Percentiles rank a stretch among this genome's conserved stretches.
Conservation (phyloP, 2,797 vertebrate genomes). For the Arctocebus calabarensis region DNA sequence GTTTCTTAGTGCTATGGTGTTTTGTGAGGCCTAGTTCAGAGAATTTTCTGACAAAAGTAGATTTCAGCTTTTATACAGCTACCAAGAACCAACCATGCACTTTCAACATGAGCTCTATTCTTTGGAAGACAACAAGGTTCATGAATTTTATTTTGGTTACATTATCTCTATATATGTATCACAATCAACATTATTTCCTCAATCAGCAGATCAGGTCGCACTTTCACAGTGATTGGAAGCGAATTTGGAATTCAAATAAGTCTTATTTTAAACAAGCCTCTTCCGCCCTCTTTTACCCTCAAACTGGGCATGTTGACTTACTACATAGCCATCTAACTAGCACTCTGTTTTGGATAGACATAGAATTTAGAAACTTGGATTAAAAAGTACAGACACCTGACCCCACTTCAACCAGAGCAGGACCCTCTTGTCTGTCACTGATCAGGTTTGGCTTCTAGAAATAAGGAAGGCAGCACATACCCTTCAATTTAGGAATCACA, state of each 20-base stretch:
- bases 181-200: not conserved
- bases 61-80: not conserved
- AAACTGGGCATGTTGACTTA: not conserved
- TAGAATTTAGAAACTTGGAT: not conserved
- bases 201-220: not conserved
- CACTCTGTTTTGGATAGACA: not conserved
- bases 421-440: not conserved
- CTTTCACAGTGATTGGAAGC: not conserved
- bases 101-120: not conserved
- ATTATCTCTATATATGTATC: not conserved
- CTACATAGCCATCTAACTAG: not conserved
- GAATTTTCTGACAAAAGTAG: not conserved
- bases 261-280: not conserved
- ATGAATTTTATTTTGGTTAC: slow-evolving; percentile 14
- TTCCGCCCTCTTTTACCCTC: not conserved
- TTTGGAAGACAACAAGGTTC: not conserved
- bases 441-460: not conserved
- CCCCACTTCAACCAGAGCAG: not conserved
- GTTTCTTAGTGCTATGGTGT: not conserved
- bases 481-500: not conserved
- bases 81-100: not conserved
- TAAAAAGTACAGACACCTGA: not conserved
- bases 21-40: not conserved
- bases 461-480: not conserved
- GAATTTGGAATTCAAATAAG: not conserved